phyloP scores from a whole-genome alignment of 2,888 invertebrate genomes.

The Girardia tigrina region DNA sequence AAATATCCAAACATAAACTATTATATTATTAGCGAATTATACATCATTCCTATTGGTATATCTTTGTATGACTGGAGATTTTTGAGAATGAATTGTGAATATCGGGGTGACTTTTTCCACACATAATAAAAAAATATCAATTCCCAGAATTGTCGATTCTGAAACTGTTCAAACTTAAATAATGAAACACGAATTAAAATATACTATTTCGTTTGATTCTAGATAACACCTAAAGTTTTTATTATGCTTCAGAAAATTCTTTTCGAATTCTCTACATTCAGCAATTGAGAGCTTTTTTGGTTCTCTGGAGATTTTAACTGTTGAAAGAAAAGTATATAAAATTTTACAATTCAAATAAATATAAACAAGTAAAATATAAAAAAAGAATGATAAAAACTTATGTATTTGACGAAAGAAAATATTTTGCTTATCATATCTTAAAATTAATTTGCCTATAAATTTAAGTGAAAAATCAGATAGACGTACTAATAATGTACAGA shows the following conservation, averaged over 20 bases:
- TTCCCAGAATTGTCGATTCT: constrained; percentile 6
- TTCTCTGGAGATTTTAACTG: not conserved
- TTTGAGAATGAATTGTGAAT: constrained; percentile 5
- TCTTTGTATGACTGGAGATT: not conserved
- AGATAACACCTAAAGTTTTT: constrained; percentile 1
- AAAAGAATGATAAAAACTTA: too few relatives aligned
- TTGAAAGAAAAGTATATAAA: too few relatives aligned
- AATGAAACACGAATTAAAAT: not conserved
- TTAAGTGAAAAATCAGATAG: too few relatives aligned
- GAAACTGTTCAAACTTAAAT: not conserved
- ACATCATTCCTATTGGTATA: constrained; percentile 8
- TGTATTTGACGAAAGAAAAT: too few relatives aligned
- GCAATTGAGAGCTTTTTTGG: not conserved
- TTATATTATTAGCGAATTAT: not conserved
- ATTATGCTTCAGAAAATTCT: constrained; percentile 18
- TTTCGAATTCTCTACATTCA: constrained; percentile 1
- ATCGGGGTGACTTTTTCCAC: constrained; percentile 10
- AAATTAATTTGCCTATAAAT: too few relatives aligned
- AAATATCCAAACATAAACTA: not conserved
- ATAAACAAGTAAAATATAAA: too few relatives aligned
- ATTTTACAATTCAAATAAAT: too few relatives aligned
- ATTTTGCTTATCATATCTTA: too few relatives aligned
- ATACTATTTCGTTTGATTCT: not conserved
- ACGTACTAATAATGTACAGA: too few relatives aligned
- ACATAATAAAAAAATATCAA: constrained; percentile 4